Evolutionary conservation across 2,888 invertebrate species (phyloP).

Genomic region (Rhodophaea formosa): DNA sequence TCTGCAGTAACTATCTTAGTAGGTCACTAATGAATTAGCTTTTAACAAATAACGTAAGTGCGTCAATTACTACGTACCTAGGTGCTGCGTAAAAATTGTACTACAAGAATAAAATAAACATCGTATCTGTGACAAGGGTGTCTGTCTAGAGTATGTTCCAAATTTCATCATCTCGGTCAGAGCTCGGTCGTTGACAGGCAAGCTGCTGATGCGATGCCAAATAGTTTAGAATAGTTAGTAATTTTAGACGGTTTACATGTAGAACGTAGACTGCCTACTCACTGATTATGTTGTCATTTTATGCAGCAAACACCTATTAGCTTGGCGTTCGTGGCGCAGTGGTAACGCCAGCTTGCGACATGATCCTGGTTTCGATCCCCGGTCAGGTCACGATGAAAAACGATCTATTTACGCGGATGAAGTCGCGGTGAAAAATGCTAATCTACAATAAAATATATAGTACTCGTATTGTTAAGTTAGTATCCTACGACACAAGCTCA

Average conservation of each 20-base stretch:
- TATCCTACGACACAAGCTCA: no score
- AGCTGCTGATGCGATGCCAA: neutral
- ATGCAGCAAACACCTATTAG: no score
- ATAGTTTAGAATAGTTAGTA: neutral
- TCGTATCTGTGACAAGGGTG: neutral
- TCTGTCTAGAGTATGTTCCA: constrained; percentile 1
- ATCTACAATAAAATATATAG: no score
- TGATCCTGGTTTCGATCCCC: no score
- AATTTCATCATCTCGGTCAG: constrained; percentile 17
- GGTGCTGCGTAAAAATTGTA: neutral
- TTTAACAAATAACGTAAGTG: neutral
- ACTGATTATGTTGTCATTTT: no score
- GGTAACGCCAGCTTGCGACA: no score
- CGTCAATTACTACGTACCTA: neutral
- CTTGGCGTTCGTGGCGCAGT: no score
- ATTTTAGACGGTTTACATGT: neutral
- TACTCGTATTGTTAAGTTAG: no score
- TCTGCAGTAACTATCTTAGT: neutral
- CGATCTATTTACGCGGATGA: no score
- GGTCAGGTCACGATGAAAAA: no score
- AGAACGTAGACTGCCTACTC: neutral
- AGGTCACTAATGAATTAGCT: neutral
- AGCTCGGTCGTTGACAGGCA: constrained; percentile 3
- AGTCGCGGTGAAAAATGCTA: no score
- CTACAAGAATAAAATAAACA: neutral